Conservation (phyloP, 2,888 invertebrate species). For the Mythimna ferrago region DNA sequence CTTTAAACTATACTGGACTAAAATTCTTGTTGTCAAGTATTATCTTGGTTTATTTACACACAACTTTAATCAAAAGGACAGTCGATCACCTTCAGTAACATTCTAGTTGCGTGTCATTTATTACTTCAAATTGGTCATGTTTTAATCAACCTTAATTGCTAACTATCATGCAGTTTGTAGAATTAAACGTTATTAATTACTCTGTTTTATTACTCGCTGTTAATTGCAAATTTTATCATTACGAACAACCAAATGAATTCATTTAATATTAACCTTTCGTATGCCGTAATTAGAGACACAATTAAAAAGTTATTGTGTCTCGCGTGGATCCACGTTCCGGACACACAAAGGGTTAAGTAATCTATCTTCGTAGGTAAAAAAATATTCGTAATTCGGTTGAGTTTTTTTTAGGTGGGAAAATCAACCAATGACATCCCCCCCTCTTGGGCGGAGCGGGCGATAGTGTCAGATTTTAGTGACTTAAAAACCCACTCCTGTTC, state of each 20-base stretch:
- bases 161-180: neutral
- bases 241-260: too few species aligned
- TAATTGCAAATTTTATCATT: slow-evolving; percentile 10
- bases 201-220: slow-evolving; percentile 4
- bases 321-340: too few species aligned
- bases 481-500: too few species aligned
- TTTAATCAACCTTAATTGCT: slow-evolving; percentile 25
- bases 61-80: slow-evolving; percentile 31
- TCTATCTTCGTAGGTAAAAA: neutral
- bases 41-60: neutral
- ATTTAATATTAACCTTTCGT: too few species aligned
- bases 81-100: slow-evolving; percentile 46
- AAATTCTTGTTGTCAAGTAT: neutral
- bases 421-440: too few species aligned
- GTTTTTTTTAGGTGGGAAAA: too few species aligned
- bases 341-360: too few species aligned
- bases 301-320: too few species aligned
- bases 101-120: slow-evolving; percentile 1
- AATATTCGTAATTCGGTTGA: neutral
- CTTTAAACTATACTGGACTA: too few species aligned
- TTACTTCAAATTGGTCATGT: slow-evolving; percentile 3
- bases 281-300: too few species aligned
- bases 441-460: too few species aligned
- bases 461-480: too few species aligned
- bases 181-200: slow-evolving; percentile 1